Evolutionary conservation across 2,888 invertebrate genomes (phyloP).

Genomic region (Thera obeliscata): DNA sequence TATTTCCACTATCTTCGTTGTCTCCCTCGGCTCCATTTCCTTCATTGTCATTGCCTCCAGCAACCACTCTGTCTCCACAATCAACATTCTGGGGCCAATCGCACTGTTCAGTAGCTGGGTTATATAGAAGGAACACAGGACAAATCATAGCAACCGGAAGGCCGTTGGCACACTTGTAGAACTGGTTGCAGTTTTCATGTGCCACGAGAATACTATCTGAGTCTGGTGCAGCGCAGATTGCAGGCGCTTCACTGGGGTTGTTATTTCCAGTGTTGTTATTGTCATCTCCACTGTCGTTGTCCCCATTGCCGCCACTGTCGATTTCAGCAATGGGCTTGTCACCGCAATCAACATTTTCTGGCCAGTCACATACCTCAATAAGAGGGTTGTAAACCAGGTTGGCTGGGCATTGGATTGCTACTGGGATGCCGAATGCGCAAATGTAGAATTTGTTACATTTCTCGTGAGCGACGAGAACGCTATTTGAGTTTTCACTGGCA

Average conservation of each 20-base stretch:
- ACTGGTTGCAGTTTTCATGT: slow-evolving; percentile 45
- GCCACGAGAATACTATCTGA: slow-evolving; percentile 51
- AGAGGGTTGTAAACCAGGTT: slow-evolving; percentile 50
- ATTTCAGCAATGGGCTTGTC: slow-evolving; percentile 40
- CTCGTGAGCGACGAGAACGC: slow-evolving; percentile 48
- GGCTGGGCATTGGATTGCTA: slow-evolving; percentile 27
- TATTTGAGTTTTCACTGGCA: slow-evolving; percentile 42
- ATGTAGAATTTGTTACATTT: slow-evolving; percentile 52
- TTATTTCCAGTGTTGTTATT: slow-evolving; percentile 32
- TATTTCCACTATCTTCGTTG: background rate
- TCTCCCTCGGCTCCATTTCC: slow-evolving; percentile 5
- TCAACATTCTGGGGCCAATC: slow-evolving; percentile 84
- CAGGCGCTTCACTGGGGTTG: slow-evolving; percentile 42
- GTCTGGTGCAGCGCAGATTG: slow-evolving; percentile 40
- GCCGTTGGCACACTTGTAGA: slow-evolving; percentile 84
- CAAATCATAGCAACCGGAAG: slow-evolving; percentile 81
- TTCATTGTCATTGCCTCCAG: slow-evolving; percentile 9
- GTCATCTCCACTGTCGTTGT: slow-evolving; percentile 9
- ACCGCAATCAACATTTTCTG: slow-evolving; percentile 54
- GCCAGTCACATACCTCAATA: slow-evolving; percentile 55
- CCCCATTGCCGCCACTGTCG: slow-evolving; percentile 28
- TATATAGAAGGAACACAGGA: slow-evolving; percentile 79
- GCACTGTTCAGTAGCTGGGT: slow-evolving; percentile 73
- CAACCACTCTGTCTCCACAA: slow-evolving; percentile 62
- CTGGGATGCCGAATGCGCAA: slow-evolving; percentile 44